phyloP scores from a whole-genome alignment of 2,797 vertebrate genomes.

The Danio jaintianensis region DNA sequence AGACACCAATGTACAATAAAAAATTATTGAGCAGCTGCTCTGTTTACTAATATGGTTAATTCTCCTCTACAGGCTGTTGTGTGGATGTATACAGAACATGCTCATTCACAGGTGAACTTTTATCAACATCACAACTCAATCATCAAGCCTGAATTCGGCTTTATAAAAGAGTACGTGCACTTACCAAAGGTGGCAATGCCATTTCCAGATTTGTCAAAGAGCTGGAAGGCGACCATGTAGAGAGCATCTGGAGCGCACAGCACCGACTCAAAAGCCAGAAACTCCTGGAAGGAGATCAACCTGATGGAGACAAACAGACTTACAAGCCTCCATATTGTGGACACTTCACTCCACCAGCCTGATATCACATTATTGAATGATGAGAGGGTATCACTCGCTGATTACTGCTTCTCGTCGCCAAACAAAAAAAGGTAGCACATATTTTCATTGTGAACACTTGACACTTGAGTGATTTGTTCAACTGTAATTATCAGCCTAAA shows the following conservation, averaged over 20 bases:
- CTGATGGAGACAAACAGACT: conserved; percentile 68
- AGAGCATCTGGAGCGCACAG: conserved; percentile 86
- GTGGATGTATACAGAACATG: not conserved
- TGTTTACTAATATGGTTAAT: not conserved
- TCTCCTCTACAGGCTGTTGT: not conserved
- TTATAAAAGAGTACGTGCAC: conserved; percentile 52
- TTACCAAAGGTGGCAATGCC: conserved; percentile 88
- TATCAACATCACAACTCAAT: not conserved
- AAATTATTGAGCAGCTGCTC: not conserved
- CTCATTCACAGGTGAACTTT: not conserved
- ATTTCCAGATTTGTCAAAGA: conserved; percentile 88
- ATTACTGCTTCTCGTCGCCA: conserved; percentile 62
- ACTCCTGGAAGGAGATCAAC: conserved; percentile 90
- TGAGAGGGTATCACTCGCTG: conserved; percentile 63
- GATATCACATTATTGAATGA: conserved; percentile 58
- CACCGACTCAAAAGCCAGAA: conserved; percentile 88
- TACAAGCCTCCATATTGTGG: conserved; percentile 45
- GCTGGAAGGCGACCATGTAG: conserved; percentile 88
- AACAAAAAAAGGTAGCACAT: conserved; percentile 65
- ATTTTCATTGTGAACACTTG: conserved; percentile 66
- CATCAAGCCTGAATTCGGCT: not conserved
- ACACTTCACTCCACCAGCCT: conserved; percentile 60
- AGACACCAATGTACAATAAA: not conserved
- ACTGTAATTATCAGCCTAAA: conserved; percentile 68
- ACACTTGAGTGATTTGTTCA: conserved; percentile 65